These are phyloP conservation scores for Gobius niger DNA, from an alignment of 2,113 vertebrate genomes.

Conservation along the genomic window DNA sequence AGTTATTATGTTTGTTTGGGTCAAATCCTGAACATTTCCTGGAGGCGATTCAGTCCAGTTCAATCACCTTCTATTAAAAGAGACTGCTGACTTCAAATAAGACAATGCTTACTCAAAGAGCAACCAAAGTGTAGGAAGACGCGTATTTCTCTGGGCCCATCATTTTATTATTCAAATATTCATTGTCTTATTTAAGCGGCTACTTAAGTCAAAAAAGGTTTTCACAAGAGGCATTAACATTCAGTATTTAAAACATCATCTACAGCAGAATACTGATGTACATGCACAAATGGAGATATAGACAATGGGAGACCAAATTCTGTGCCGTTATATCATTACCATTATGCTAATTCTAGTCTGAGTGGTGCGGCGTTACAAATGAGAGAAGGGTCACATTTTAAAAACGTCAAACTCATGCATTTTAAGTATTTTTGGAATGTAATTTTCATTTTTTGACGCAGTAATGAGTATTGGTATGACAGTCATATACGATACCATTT, in stretches of 20 bases:
- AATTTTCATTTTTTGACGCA: not conserved
- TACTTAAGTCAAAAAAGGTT: not conserved
- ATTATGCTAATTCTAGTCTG: not conserved
- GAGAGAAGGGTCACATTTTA: not conserved
- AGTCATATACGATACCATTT: too few relatives aligned
- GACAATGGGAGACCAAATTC: not conserved
- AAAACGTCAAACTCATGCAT: not conserved
- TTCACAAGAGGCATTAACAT: not conserved
- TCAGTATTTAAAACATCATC: conserved; percentile 1
- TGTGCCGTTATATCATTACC: not conserved
- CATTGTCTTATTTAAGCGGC: not conserved
- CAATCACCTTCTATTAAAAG: too few relatives aligned
- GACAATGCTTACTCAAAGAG: conserved; percentile 16
- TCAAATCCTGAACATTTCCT: too few relatives aligned
- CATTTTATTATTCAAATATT: not conserved
- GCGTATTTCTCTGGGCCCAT: not conserved
- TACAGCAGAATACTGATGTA: not conserved
- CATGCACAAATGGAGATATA: conserved; percentile 1
- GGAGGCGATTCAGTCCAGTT: too few relatives aligned
- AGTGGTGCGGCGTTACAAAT: not conserved
- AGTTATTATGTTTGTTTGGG: too few relatives aligned
- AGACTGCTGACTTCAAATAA: too few relatives aligned
- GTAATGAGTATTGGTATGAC: not conserved
- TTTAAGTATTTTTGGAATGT: not conserved
- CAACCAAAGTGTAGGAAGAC: conserved; percentile 18